phyloP scores from a whole-genome alignment of 1,140 invertebrate genomes.

The Ephestia elutella region DNA sequence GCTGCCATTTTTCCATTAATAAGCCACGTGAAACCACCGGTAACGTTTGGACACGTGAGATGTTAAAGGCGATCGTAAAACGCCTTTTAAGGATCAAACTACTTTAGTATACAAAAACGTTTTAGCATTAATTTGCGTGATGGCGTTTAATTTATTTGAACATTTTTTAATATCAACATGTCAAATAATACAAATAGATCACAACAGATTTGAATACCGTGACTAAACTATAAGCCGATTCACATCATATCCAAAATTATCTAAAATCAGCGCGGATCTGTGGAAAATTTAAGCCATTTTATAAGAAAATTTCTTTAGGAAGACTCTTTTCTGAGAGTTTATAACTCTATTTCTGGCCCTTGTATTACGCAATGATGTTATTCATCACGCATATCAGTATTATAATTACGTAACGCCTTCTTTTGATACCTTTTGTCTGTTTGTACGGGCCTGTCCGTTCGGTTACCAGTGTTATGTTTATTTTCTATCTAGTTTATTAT shows the following conservation, averaged over 20 bases:
- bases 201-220: background rate
- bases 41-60: conserved; percentile 1
- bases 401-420: conserved; percentile 42
- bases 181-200: conserved; percentile 4
- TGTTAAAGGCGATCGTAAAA: conserved; percentile 8
- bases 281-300: conserved; percentile 9
- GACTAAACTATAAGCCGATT: background rate
- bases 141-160: conserved; percentile 13
- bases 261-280: background rate
- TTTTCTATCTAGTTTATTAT: conserved; percentile 37
- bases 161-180: background rate
- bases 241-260: conserved; percentile 1
- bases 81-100: conserved; percentile 20
- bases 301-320: background rate
- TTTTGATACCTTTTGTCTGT: conserved; percentile 49
- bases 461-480: conserved; percentile 34
- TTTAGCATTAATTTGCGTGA: conserved; percentile 26
- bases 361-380: conserved; percentile 37
- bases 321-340: conserved; percentile 11
- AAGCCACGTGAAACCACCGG: background rate
- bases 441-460: conserved; percentile 22
- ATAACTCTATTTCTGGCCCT: conserved; percentile 21
- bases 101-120: conserved; percentile 28
- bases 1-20: background rate
- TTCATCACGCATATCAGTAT: conserved; percentile 35